Evolutionary conservation across 1,140 invertebrate species (phyloP).

Genomic region (Zaprionus capensis): DNA sequence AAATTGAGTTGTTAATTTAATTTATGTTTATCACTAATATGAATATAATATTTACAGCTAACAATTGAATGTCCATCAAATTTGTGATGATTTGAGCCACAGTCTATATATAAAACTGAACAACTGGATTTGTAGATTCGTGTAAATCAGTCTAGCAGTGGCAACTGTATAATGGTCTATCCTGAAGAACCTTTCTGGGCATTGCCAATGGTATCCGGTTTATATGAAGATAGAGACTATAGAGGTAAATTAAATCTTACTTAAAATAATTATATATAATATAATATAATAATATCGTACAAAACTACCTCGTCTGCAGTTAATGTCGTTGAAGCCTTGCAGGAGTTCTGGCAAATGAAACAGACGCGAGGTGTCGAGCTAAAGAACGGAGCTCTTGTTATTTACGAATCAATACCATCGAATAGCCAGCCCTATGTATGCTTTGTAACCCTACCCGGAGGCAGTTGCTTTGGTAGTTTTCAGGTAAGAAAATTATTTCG

Average conservation of each 20-base stretch:
- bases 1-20: not conserved
- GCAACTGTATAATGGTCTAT: slow-evolving; percentile 70
- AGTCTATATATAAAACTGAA: slow-evolving; percentile 11
- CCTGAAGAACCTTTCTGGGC: slow-evolving; percentile 83
- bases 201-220: slow-evolving; percentile 75
- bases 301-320: slow-evolving; percentile 86
- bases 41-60: slow-evolving; percentile 17
- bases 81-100: slow-evolving; percentile 42
- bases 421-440: slow-evolving; percentile 96
- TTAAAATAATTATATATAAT: too few species aligned
- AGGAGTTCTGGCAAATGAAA: slow-evolving; percentile 99
- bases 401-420: slow-evolving; percentile 97
- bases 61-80: slow-evolving; percentile 16
- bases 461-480: slow-evolving; percentile 98
- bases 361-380: slow-evolving; percentile 93
- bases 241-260: slow-evolving; percentile 54
- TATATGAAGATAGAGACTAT: slow-evolving; percentile 80
- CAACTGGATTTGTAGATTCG: slow-evolving; percentile 22
- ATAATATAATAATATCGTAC: not conserved
- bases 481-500: slow-evolving; percentile 86
- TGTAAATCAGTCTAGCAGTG: slow-evolving; percentile 39
- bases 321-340: slow-evolving; percentile 97
- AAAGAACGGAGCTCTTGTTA: slow-evolving; percentile 95
- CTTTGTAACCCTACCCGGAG: slow-evolving; percentile 96
- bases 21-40: not conserved